Evolutionary conservation across 2,797 vertebrate species (phyloP), one percentile per base, ranked within the genome.

Genomic region (Euphonia xanthogaster): DNA sequence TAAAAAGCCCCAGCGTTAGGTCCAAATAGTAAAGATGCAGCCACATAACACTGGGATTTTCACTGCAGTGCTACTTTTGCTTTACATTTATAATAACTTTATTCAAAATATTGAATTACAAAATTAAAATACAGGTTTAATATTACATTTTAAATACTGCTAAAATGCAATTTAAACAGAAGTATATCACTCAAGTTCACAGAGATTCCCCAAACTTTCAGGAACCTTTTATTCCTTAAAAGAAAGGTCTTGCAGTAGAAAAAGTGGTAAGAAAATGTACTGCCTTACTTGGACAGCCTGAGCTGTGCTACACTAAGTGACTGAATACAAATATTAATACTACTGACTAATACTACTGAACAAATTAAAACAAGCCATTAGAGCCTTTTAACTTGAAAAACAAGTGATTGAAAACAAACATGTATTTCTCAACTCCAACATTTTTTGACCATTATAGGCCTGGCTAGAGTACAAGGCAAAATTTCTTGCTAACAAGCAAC

Each of bases 401-500:
- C 18, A 90, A 87, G 42, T 63, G 86, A 92, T 30, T 87, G 61
- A 95, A 94, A 96, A 91, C 88, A 92, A 94, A 89, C 16, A 2
- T 14, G 35, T 17, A 77, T 48, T 20, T 96, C 45, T 74, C 6
- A 3, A 62, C 72, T 79, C 87, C 53, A 82, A 57, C 78, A 86
- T 84, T 94, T 94, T 96, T 95, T 95, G 77, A 95, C 80, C 73
- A 84, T 85, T 95, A 94, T 18, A 96, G 60, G 90, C 61, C 68
- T 96, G 91, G 88, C 86, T 68, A 33, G 13, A 91, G 58, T 92
- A 93, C 84, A 94, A 93, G 90, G 77, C 68, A 92, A 83, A 87
- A 75, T 93, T 89, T 83, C 90, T 89, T 92, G 93, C 61, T 95
- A 96, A 96, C 84, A 77, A 94, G 88, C 88, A 95, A 87, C 95